Conservation (phyloP, 1,140 invertebrate genomes). For the Drosophila parvula region DNA sequence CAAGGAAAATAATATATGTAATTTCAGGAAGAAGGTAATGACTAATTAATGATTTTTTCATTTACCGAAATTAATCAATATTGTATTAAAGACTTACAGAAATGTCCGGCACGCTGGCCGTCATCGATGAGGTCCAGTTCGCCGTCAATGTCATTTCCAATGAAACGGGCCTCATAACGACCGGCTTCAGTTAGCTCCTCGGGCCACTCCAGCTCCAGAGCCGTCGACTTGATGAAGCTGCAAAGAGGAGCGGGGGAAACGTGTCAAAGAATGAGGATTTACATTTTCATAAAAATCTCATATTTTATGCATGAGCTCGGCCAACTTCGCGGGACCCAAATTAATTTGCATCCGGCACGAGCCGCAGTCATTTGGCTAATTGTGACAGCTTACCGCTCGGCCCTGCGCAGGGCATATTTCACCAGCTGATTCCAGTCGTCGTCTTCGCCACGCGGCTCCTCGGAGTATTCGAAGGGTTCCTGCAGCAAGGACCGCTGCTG, state of each 20-base stretch:
- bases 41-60: no score
- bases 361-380: conserved; percentile 63
- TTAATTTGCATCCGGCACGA: conserved; percentile 59
- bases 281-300: conserved; percentile 59
- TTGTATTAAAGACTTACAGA: conserved; percentile 87
- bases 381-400: conserved; percentile 86
- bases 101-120: conserved; percentile 87
- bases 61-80: background rate
- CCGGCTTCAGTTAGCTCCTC: conserved; percentile 89
- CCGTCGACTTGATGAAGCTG: conserved; percentile 90
- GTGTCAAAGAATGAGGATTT: conserved; percentile 42
- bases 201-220: conserved; percentile 89
- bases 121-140: conserved; percentile 92
- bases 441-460: conserved; percentile 88
- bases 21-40: background rate
- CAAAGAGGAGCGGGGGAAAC: conserved; percentile 4
- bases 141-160: conserved; percentile 90
- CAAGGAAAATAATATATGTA: background rate
- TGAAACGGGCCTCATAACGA: conserved; percentile 90
- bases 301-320: conserved; percentile 57
- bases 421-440: conserved; percentile 91
- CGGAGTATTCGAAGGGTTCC: conserved; percentile 89
- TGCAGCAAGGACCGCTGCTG: conserved; percentile 87
- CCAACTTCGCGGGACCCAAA: conserved; percentile 45
- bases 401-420: conserved; percentile 89